Evolutionary conservation across 2,888 invertebrate species (phyloP).

Genomic region (Cetonia aurata): DNA sequence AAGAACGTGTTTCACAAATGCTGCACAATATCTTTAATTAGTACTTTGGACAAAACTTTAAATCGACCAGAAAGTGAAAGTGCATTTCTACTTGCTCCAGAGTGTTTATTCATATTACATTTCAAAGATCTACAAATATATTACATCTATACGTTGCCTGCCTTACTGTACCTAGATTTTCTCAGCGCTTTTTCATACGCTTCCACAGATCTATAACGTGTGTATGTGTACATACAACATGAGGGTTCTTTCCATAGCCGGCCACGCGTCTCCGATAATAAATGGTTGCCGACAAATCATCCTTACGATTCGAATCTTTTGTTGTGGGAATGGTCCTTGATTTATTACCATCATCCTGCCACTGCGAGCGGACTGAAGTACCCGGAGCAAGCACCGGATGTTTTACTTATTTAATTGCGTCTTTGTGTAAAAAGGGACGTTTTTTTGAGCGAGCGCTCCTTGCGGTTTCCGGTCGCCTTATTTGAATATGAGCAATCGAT

Average conservation of each 20-base stretch:
- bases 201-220: background rate
- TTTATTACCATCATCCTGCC: constrained; percentile 50
- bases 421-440: constrained; percentile 56
- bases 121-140: no score
- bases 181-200: background rate
- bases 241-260: constrained; percentile 41
- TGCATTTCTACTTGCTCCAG: no score
- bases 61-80: background rate
- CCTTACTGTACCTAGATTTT: no score
- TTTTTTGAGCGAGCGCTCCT: constrained; percentile 56
- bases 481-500: background rate
- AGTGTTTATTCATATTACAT: no score
- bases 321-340: constrained; percentile 50
- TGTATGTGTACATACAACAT: background rate
- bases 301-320: constrained; percentile 52
- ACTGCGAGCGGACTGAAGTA: constrained; percentile 33
- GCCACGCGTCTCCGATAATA: constrained; percentile 63
- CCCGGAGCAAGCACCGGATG: constrained; percentile 55
- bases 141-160: no score
- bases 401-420: constrained; percentile 65
- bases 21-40: no score
- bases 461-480: constrained; percentile 35
- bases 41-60: background rate
- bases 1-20: no score
- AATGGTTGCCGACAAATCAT: constrained; percentile 64